These are phyloP conservation scores for Lophius piscatorius DNA, from an alignment of 2,113 vertebrate species.

Conservation along the genomic window DNA sequence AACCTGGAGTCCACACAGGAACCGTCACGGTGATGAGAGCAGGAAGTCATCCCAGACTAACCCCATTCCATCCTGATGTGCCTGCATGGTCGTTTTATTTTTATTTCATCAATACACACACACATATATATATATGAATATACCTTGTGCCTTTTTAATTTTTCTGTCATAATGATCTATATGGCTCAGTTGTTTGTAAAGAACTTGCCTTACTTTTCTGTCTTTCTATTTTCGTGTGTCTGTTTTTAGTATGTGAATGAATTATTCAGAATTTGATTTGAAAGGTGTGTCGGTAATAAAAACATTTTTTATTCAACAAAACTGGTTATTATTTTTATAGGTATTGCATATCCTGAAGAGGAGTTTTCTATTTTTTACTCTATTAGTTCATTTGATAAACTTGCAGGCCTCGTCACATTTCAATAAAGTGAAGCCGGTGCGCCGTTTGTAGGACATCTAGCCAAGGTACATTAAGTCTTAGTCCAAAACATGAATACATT, in stretches of 20 bases:
- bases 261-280: constrained; percentile 70
- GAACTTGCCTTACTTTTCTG: constrained; percentile 75
- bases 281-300: constrained; percentile 64
- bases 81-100: constrained; percentile 74
- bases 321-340: too few species aligned
- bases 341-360: too few species aligned
- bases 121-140: constrained; percentile 43
- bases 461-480: too few species aligned
- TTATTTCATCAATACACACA: constrained; percentile 21
- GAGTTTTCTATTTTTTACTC: neutral
- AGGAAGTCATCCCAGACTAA: constrained; percentile 49
- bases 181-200: constrained; percentile 68
- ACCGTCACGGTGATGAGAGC: neutral
- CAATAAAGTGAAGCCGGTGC: too few species aligned
- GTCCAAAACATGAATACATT: too few species aligned
- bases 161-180: constrained; percentile 71
- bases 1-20: constrained; percentile 6
- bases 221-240: constrained; percentile 74
- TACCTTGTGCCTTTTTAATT: constrained; percentile 78
- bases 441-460: too few species aligned
- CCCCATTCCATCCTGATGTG: constrained; percentile 70
- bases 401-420: too few species aligned
- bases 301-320: constrained; percentile 60
- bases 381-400: too few species aligned
- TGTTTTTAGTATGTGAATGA: constrained; percentile 69